Percentiles rank a stretch among this genome's conserved stretches.
phyloP scores from a whole-genome alignment of 2,113 vertebrate genomes.

The Ovis aries region ARS-UI_Ramb_v3.0 NC_056058.1:23024001-23024500 shows the following conservation, averaged over 20 bases:
- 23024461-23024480: neutral
- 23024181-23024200: constrained; percentile 28
- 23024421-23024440: neutral
- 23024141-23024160: constrained; percentile 38
- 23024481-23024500: neutral
- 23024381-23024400: neutral
- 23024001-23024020: neutral
- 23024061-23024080: neutral
- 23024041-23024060: neutral
- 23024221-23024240: constrained; percentile 7
- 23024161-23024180: constrained; percentile 43
- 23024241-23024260: constrained; percentile 26
- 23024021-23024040: neutral
- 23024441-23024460: constrained; percentile 21
- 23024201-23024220: constrained; percentile 53
- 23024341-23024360: neutral
- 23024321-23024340: neutral
- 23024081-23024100: constrained; percentile 8
- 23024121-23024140: constrained; percentile 15
- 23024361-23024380: neutral
- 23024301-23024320: neutral
- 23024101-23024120: constrained; percentile 1
- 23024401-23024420: neutral
- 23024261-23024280: neutral
- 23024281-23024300: neutral